Percentiles rank a stretch among this genome's conserved stretches.
Evolutionary conservation across 2,888 invertebrate species (phyloP).

Genomic region (Anagyrus pseudococci): DNA sequence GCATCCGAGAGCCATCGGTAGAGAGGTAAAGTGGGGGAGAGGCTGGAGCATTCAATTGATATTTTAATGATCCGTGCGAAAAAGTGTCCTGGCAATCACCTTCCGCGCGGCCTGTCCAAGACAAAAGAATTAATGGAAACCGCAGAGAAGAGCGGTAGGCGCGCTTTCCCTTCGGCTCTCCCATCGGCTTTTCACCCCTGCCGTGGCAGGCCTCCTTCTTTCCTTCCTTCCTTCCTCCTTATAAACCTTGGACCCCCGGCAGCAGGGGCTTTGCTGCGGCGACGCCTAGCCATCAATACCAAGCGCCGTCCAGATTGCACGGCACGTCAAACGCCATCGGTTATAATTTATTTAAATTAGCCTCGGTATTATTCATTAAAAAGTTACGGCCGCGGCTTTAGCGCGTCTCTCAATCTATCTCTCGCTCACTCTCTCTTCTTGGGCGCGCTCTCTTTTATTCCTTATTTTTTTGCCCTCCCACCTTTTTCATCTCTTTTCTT

Average conservation of each 20-base stretch:
- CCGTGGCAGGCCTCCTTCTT: constrained; percentile 15
- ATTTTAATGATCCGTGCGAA: constrained; percentile 57
- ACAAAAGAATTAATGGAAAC: constrained; percentile 62
- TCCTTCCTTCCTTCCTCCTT: constrained; percentile 24
- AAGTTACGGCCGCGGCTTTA: constrained; percentile 51
- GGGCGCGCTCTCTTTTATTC: constrained; percentile 14
- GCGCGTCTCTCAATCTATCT: too few species aligned
- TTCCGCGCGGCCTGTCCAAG: constrained; percentile 46
- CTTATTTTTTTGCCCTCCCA: background rate
- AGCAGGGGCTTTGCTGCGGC: too few species aligned
- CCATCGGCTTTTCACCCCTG: constrained; percentile 50
- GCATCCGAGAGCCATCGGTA: too few species aligned
- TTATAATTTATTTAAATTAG: constrained; percentile 62
- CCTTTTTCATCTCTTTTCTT: constrained; percentile 21
- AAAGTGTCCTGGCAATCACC: constrained; percentile 54
- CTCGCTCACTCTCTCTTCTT: constrained; percentile 36
- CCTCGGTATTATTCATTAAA: constrained; percentile 59
- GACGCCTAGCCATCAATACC: constrained; percentile 52
- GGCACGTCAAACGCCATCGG: constrained; percentile 60
- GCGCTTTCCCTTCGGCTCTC: too few species aligned
- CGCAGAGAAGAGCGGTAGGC: constrained; percentile 44
- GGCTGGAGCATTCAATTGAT: constrained; percentile 50
- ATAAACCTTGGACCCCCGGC: too few species aligned
- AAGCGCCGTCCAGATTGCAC: constrained; percentile 46
- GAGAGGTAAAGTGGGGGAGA: constrained; percentile 9